Percentiles rank a stretch among this genome's conserved stretches.
phyloP scores from a whole-genome alignment of 2,888 invertebrate genomes.

The Arenicola marina region DNA sequence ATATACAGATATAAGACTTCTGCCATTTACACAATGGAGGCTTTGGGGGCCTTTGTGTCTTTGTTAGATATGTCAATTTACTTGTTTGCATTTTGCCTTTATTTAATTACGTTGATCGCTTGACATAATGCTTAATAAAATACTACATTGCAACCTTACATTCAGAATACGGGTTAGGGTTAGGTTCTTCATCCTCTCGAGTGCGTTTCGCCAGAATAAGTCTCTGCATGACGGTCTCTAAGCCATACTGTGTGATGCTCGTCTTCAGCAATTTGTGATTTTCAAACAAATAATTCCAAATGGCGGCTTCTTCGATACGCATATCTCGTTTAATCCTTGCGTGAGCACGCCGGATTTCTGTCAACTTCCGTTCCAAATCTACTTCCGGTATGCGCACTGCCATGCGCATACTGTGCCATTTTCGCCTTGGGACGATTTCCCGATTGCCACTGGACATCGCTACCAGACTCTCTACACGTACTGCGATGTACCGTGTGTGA shows the following conservation, averaged over 20 bases:
- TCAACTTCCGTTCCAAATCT: not conserved
- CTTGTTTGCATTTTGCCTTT: too few relatives aligned
- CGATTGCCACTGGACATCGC: too few relatives aligned
- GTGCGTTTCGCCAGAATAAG: not conserved
- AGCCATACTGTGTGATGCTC: not conserved
- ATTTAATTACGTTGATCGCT: not conserved
- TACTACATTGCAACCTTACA: not conserved
- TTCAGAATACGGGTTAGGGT: not conserved
- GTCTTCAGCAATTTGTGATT: not conserved
- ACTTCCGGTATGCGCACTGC: conserved; percentile 2
- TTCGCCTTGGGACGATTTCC: not conserved
- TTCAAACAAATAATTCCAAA: not conserved
- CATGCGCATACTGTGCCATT: not conserved
- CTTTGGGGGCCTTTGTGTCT: not conserved
- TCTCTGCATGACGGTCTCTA: not conserved
- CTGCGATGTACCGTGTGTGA: too few relatives aligned
- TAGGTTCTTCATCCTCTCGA: not conserved
- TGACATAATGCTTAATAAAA: not conserved
- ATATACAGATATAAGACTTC: too few relatives aligned
- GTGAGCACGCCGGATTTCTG: not conserved
- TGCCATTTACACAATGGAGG: too few relatives aligned
- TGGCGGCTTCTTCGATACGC: not conserved
- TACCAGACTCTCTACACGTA: too few relatives aligned
- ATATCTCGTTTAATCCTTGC: not conserved
- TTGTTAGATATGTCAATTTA: too few relatives aligned